phyloP scores from a whole-genome alignment of 2,797 vertebrate species.

The Myiothlypis coronata region DNA sequence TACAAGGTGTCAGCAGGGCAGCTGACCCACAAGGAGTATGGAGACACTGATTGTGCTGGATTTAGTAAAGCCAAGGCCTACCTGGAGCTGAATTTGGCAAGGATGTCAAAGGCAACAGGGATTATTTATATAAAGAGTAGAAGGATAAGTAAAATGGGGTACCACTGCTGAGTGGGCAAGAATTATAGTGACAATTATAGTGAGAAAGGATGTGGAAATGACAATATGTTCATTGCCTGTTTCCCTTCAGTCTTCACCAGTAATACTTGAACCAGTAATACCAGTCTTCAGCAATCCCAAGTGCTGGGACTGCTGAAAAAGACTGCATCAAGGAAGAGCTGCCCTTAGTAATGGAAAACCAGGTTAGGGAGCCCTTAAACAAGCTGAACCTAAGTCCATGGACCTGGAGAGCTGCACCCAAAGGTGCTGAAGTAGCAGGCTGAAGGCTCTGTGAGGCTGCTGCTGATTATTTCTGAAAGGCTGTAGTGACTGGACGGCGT shows the following conservation, averaged over 20 bases:
- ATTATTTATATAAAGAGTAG: not conserved
- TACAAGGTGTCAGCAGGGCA: not conserved
- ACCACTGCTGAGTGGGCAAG: not conserved
- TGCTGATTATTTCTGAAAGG: not conserved
- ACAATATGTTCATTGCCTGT: not conserved
- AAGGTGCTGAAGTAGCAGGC: not conserved
- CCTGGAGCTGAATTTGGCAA: not conserved
- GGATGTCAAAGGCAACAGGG: not conserved
- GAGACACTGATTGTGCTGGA: not conserved
- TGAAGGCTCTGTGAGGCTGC: not conserved
- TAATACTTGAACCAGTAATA: not conserved
- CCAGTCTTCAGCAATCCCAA: not conserved
- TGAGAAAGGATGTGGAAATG: not conserved
- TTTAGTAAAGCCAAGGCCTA: not conserved
- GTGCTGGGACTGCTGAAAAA: not conserved
- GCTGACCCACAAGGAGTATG: fast-evolving
- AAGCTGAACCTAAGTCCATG: not conserved
- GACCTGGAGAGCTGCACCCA: not conserved
- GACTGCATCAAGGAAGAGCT: not conserved
- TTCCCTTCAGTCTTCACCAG: not conserved
- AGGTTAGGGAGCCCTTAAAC: not conserved
- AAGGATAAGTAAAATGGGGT: not conserved
- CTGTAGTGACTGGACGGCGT: not conserved
- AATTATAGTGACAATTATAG: not conserved
- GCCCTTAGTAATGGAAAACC: no score